Conservation (phyloP, 35 echinoderm and acorn worm species). For the Heliocidaris erythrogramma region DNA sequence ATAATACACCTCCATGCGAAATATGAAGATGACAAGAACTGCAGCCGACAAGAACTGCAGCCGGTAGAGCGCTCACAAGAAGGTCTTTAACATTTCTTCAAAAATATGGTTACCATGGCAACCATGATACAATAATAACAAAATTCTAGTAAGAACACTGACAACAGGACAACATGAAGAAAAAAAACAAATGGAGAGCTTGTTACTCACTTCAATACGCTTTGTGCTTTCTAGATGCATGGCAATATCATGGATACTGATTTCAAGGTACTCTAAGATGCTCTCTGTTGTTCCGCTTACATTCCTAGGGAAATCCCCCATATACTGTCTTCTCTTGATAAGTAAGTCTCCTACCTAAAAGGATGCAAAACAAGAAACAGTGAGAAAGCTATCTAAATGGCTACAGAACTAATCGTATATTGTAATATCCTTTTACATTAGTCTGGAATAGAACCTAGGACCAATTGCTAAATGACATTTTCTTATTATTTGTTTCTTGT, state of each 20-base stretch:
- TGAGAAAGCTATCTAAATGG: neutral
- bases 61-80: too few species aligned
- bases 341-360: constrained; percentile 35
- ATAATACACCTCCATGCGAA: too few species aligned
- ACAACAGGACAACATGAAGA: neutral
- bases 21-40: too few species aligned
- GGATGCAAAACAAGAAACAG: neutral
- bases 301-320: constrained; percentile 25
- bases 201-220: neutral
- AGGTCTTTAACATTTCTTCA: too few species aligned
- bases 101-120: too few species aligned
- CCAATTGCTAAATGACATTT: neutral
- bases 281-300: constrained; percentile 20
- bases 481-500: neutral
- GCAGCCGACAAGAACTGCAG: too few species aligned
- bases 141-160: neutral
- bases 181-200: neutral
- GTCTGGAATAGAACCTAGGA: too few species aligned
- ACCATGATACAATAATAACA: neutral
- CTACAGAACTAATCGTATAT: neutral
- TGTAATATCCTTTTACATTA: too few species aligned
- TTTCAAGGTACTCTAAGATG: constrained; percentile 34
- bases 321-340: constrained; percentile 26
- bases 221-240: neutral
- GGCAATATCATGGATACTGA: constrained; percentile 14